Base-by-base conservation (phyloP, 2,797 vertebrate species). In the Pangasius krempfi region DNA sequence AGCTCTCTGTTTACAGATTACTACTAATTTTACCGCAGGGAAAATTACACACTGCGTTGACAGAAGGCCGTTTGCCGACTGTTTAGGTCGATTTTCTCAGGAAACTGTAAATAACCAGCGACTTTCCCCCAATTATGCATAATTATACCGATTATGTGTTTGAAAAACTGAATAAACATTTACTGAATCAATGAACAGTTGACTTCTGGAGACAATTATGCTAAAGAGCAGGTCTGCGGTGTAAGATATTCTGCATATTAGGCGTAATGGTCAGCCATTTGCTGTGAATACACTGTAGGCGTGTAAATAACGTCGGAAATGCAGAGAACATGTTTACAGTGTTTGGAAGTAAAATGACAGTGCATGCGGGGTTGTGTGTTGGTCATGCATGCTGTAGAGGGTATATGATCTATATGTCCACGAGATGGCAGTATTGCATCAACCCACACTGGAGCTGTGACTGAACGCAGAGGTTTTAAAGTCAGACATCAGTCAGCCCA, bases 391-490 rank as follows among this genome's bases (percentile, higher is more conserved):
- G 30, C n/a, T 66, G 54, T 79, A n/a, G 10, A 79, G 30, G 50
- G 90, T 82, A 88, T 54, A 40, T 58, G 27, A 87, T 33, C 44
- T 13, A 0, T 52, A 84, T 44, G 62, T 1, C 94, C 96, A 94
- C 94, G 87, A 94, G 96, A 92, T 96, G 96, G 95, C 94, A 92
- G 92, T 88, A 87, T 93, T 93, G 50, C 82, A 44, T 68, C 6
- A 50, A 76, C 52, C 37, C 27, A 79, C 16, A 9, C 62, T 70
- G 60, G 18, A 58, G 22, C 33, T 16, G 5, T 7, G 14, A 30
- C 0, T 58, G 10, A 62, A 82, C 2, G 56, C 58, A 8, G 37
- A 25, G 18, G 18, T 33, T 80, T 30, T 52, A 8, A 52, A 33
- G 78, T 37, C 30, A 9, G 81, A 30, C 44, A 13, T 84, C 40